A percentile compares a stretch with the other conserved stretches of the same genome.
phyloP scores from a whole-genome alignment of 2,797 vertebrate genomes.

The Sebastes kiyomatsui region DNA sequence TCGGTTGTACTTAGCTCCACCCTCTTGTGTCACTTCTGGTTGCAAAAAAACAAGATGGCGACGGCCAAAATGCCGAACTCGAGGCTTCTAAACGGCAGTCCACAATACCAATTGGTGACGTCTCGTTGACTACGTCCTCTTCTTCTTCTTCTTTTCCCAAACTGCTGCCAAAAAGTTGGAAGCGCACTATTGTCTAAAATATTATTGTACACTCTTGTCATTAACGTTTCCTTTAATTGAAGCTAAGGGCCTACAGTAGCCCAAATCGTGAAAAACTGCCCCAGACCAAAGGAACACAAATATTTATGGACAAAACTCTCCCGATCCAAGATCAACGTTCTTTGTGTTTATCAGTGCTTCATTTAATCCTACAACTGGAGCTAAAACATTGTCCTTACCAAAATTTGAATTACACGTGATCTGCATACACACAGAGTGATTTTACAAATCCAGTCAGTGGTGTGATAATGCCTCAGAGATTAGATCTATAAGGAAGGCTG shows the following conservation, averaged over 20 bases:
- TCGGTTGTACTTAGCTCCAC: too few species aligned
- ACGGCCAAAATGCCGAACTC: accelerated
- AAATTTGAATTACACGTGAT: not conserved
- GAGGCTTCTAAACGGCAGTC: too few species aligned
- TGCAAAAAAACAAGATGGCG: too few species aligned
- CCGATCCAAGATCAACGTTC: not conserved
- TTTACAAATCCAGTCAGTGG: slow-evolving; percentile 25
- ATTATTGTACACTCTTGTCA: too few species aligned
- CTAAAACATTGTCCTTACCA: not conserved
- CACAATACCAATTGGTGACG: too few species aligned
- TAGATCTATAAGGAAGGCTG: slow-evolving; percentile 58
- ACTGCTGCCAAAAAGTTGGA: not conserved
- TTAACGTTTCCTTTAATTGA: not conserved
- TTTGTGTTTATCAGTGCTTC: not conserved
- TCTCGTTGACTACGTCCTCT: too few species aligned
- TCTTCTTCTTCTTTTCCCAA: not conserved
- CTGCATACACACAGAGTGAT: not conserved
- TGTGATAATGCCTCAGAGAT: slow-evolving; percentile 51
- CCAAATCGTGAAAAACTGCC: not conserved
- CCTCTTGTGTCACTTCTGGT: too few species aligned
- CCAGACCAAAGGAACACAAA: not conserved
- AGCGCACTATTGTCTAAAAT: too few species aligned
- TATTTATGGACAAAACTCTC: not conserved
- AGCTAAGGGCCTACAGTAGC: accelerated
- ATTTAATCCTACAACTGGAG: not conserved